Evolutionary conservation across 2,797 vertebrate species (phyloP).

Genomic region (Cheirogaleus major): DNA sequence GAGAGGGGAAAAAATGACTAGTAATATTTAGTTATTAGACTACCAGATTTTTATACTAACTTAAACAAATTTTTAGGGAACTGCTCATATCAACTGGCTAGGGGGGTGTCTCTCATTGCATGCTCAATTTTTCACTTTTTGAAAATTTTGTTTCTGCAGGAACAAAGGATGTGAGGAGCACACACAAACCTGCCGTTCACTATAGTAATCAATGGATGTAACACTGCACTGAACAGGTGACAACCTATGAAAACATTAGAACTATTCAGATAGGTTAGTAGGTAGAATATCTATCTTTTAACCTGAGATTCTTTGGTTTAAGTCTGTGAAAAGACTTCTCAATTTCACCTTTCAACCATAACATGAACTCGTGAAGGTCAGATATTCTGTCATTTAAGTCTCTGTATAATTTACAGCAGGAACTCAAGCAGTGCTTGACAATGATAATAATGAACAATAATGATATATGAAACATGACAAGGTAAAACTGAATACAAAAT

Average conservation of each 20-base stretch:
- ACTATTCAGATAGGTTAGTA: neutral
- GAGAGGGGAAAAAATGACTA: neutral
- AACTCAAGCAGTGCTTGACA: conserved; percentile 33
- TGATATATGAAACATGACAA: neutral
- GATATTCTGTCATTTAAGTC: neutral
- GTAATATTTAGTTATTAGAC: neutral
- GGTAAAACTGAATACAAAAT: conserved; percentile 12
- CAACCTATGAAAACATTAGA: neutral
- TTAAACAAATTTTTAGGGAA: conserved; percentile 11
- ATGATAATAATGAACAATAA: conserved; percentile 9
- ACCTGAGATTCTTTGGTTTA: conserved; percentile 1
- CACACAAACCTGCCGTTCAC: neutral
- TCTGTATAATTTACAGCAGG: neutral
- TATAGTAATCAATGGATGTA: neutral
- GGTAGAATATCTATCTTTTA: neutral
- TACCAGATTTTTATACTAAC: neutral
- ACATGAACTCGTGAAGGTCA: neutral
- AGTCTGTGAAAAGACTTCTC: neutral
- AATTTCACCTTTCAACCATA: neutral
- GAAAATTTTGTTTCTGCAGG: neutral
- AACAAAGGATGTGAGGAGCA: neutral
- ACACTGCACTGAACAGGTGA: neutral
- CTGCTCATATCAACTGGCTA: neutral
- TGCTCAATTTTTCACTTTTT: neutral
- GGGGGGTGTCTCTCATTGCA: neutral